Percentiles rank a stretch among this genome's conserved stretches.
These are phyloP conservation scores for Drosophila baimaii DNA, from an alignment of 1,140 invertebrate species.

Conservation along the genomic window DNA sequence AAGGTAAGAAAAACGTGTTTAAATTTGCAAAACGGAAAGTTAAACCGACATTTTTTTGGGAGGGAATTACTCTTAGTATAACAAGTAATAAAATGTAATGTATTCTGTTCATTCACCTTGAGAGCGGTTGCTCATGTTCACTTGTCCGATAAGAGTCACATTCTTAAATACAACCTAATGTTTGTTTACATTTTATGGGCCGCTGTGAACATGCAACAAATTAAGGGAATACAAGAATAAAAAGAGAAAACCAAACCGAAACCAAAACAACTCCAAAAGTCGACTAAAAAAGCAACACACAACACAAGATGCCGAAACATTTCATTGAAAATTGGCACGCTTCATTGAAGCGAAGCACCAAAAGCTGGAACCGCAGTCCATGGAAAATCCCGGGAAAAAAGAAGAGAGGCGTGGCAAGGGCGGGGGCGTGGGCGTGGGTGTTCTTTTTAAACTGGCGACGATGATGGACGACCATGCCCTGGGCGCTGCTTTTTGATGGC, in stretches of 20 bases:
- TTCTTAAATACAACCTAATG: constrained; percentile 32
- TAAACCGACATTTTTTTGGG: constrained; percentile 38
- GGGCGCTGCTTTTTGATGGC: constrained; percentile 33
- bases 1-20: constrained; percentile 42
- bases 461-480: constrained; percentile 69
- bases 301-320: constrained; percentile 72
- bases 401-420: constrained; percentile 18
- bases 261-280: constrained; percentile 19
- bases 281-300: constrained; percentile 36
- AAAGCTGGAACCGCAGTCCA: constrained; percentile 25
- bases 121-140: constrained; percentile 33
- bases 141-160: constrained; percentile 16
- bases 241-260: constrained; percentile 13
- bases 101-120: constrained; percentile 37
- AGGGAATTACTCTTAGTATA: constrained; percentile 25
- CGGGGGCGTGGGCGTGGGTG: constrained; percentile 53
- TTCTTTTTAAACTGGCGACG: constrained; percentile 25
- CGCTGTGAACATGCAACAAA: constrained; percentile 46
- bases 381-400: constrained; percentile 9
- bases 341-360: constrained; percentile 68
- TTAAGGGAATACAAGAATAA: constrained; percentile 38
- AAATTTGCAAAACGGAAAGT: constrained; percentile 27
- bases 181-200: constrained; percentile 31
- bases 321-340: constrained; percentile 81
- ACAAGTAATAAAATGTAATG: not conserved